These are phyloP conservation scores for Azorinus chamasolen DNA, from an alignment of 2,888 invertebrate genomes.

Conservation along the genomic window DNA sequence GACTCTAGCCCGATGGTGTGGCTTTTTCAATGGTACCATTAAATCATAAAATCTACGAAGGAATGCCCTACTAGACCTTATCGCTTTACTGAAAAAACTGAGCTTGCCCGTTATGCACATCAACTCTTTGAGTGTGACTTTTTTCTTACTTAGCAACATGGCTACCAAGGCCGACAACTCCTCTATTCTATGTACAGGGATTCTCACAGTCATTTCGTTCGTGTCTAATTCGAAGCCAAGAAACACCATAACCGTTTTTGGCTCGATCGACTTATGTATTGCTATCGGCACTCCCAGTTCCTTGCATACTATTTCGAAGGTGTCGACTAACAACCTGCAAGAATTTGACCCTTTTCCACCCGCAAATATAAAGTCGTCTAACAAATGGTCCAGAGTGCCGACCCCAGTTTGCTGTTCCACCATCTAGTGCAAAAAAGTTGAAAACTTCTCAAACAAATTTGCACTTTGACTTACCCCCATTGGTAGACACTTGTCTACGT, in stretches of 20 bases:
- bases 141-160: background rate
- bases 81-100: constrained; percentile 29
- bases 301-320: background rate
- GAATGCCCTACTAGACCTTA: constrained; percentile 38
- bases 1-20: background rate
- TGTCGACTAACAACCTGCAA: too few relatives aligned
- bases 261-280: constrained; percentile 28
- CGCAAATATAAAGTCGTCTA: constrained; percentile 25
- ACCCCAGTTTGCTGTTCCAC: background rate
- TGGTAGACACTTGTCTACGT: constrained; percentile 19
- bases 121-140: background rate
- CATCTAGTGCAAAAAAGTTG: constrained; percentile 25
- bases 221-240: constrained; percentile 13
- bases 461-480: constrained; percentile 15
- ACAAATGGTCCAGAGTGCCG: constrained; percentile 2
- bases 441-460: constrained; percentile 23
- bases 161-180: background rate
- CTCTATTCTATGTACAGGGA: constrained; percentile 12
- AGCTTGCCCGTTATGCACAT: constrained; percentile 12
- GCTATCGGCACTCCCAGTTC: constrained; percentile 22
- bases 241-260: constrained; percentile 18
- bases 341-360: background rate
- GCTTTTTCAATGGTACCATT: background rate
- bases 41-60: constrained; percentile 32
- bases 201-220: constrained; percentile 8